Evolutionary conservation across 2,888 invertebrate species (phyloP), one percentile per base, ranked within the genome.

Genomic region (Ischnus inquisitorius): DNA sequence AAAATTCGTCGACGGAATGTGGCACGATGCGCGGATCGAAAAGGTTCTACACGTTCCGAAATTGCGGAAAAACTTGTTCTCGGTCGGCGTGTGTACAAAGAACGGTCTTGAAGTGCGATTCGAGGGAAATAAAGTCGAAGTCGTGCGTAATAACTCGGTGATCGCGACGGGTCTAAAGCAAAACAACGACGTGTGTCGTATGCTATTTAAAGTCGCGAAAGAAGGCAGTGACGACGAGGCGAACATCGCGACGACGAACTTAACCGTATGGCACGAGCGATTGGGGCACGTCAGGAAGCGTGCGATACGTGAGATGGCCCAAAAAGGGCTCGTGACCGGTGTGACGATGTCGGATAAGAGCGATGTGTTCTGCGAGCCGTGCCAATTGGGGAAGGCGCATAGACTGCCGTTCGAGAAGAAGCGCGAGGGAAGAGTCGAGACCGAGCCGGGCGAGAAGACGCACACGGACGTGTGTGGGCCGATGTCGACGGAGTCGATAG

Each of bases 11-110:
- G 46, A 84, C 43, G 84, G 85, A 2, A 75, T 74, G 28, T 87
- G 88, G 88, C 19, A 74, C 4, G 65, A 79, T 6, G 75, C 71
- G 19, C 41, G 67, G 12, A 84, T 87, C 12, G 83, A 88, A 8
- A 84, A 88, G 62, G 88, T 89, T 6, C 76, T 88, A 51, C 71
- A 83, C 69, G 86, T 88, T 10, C 87, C 88, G 1, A 78, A 84
- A 39, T 41, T 88, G 2, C 65, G 77, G 16, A 85, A 87, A 64
- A 88, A 88, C 75, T 65, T 84, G 12, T 86, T 88, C 65, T 88
- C 87, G 2, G 79, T 87, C 28, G 82, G 77, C 0, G 48, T 79
- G 22, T 84, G 83, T 19, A 82, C 85, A 19, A 74, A 48, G 3
- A 79, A 79, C 8, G 80, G 82, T 0, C 51, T 68, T 16, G 39